Base-by-base conservation (phyloP, 2,797 vertebrate genomes). In the Characodon lateralis region DNA sequence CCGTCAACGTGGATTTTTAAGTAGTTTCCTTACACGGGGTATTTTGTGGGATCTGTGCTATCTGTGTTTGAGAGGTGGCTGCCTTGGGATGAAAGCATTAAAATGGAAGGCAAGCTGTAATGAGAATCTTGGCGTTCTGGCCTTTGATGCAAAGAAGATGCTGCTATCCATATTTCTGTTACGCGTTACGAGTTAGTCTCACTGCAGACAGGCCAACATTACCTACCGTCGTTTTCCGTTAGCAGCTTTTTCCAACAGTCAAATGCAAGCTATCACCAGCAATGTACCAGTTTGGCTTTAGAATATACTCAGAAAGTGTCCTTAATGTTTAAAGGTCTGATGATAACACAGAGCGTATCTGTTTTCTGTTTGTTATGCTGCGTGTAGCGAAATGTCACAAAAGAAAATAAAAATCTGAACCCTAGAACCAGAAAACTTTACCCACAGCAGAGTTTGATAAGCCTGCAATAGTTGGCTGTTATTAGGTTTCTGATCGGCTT, bases 71-170 rank as follows among this genome's bases (percentile, higher is more conserved):
- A 87, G 77, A 92, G 89, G 91, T 88, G 81, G 90, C 86, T 76
- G 89, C 89, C 83, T 79, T 77, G 85, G 87, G 89, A 87, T 89
- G 89, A 89, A 91, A 91, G 89, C 76, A 86, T 87, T 87, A 84
- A 87, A 91, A 85, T n/a, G 81, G 88, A 88, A 87, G 87, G 88
- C 31, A 75, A 85, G 73, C 86, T 56, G 74, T 92, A 93, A 94
- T 92, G 89, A 93, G 90, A 91, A 86, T 91, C 75, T 82, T 39
- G 3, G 39, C 6, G 65, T 80, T 83, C 69, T 26, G 71, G 86
- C 88, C 85, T 91, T 91, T 92, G 91, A 93, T 88, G 89, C 89
- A 82, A 83, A 85, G 83, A 79, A 89, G 89, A 92, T 88, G 75
- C 83, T 55, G 84, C 83, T 73, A 72, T 85, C 79, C 72, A 39